Percentiles rank a stretch among this genome's conserved stretches.
phyloP scores from a whole-genome alignment of 2,797 vertebrate genomes.

The Ataeniobius toweri region DNA sequence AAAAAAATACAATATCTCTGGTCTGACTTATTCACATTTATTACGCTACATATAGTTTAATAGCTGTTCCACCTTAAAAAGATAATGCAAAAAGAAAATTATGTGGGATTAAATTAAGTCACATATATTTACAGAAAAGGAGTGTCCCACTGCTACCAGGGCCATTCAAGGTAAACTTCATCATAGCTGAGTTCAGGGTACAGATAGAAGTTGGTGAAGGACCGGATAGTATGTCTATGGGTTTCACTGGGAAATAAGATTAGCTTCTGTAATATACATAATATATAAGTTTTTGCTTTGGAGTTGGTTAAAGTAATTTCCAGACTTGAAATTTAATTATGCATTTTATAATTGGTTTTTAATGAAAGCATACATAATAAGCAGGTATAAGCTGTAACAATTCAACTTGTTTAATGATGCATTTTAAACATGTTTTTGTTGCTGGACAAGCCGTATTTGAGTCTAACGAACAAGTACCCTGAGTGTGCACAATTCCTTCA shows the following conservation, averaged over 20 bases:
- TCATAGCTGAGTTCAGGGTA: neutral
- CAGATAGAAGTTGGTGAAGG: neutral
- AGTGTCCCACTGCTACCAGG: neutral
- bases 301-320: neutral
- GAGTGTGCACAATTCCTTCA: neutral
- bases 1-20: neutral
- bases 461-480: neutral
- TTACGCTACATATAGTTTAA: neutral
- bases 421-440: neutral
- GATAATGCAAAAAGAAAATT: neutral
- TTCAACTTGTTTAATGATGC: neutral
- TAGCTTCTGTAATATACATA: neutral
- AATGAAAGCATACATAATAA: too few species aligned
- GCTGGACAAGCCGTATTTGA: neutral
- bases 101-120: too few species aligned
- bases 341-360: neutral
- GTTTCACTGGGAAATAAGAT: neutral
- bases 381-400: too few species aligned
- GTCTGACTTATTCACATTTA: neutral
- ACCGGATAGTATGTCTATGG: neutral
- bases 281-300: neutral
- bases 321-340: neutral
- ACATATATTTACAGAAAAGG: neutral
- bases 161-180: neutral
- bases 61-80: neutral